phyloP scores from a whole-genome alignment of 2,113 vertebrate species.

The Chloropsis cyanopogon region DNA sequence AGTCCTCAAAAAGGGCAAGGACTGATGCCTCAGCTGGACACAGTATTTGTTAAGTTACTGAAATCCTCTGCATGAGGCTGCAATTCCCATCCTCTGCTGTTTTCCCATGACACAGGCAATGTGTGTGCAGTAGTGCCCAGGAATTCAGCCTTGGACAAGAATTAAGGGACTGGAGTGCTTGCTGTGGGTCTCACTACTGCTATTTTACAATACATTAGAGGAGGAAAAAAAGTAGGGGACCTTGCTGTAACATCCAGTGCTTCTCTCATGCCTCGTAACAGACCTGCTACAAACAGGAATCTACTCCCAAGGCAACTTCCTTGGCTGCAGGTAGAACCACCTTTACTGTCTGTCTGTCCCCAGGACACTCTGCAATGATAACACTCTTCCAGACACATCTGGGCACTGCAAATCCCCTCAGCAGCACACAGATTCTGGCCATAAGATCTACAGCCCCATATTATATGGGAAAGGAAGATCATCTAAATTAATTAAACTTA shows the following conservation, averaged over 20 bases:
- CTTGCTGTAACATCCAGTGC: not conserved
- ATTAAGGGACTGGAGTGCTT: not conserved
- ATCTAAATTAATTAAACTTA: not conserved
- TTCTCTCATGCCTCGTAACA: not conserved
- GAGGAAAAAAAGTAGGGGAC: not conserved
- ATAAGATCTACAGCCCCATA: too few species aligned
- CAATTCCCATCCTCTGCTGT: not conserved
- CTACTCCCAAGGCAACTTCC: not conserved
- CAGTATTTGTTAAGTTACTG: not conserved
- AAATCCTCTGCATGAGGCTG: not conserved
- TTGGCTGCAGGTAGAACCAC: not conserved
- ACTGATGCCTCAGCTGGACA: not conserved
- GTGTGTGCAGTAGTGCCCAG: not conserved
- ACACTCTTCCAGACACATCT: not conserved
- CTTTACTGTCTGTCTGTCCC: not conserved
- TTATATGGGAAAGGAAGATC: not conserved
- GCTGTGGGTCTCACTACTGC: not conserved
- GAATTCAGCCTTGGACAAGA: not conserved
- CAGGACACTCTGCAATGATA: not conserved
- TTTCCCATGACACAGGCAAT: not conserved
- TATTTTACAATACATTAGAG: not conserved
- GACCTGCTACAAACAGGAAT: not conserved
- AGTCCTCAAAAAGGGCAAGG: not conserved
- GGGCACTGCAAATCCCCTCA: not conserved
- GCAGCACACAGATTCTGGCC: not conserved